phyloP scores from a whole-genome alignment of 1,140 invertebrate species.

The Bombus waltoni region DNA sequence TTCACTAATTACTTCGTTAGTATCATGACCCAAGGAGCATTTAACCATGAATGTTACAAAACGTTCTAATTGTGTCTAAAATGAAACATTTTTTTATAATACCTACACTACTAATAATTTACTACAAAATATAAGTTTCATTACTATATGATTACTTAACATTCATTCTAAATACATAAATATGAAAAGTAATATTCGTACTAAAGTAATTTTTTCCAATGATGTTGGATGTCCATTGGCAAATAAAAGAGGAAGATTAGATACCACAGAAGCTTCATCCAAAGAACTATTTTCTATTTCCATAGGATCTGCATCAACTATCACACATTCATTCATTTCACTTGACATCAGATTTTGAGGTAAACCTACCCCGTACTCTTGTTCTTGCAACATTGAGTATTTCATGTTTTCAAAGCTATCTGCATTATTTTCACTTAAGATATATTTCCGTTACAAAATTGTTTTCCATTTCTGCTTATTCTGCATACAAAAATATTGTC shows the following conservation, averaged over 20 bases:
- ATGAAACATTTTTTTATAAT: slow-evolving; percentile 42
- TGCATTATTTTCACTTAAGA: slow-evolving; percentile 46
- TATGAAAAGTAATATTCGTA: slow-evolving; percentile 52
- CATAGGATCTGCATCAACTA: slow-evolving; percentile 71
- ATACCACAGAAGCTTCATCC: slow-evolving; percentile 83
- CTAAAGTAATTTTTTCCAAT: slow-evolving; percentile 85
- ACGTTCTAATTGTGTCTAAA: slow-evolving; percentile 84
- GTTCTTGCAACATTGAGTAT: slow-evolving; percentile 77
- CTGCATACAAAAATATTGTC: neutral
- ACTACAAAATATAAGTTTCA: neutral
- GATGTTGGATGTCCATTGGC: slow-evolving; percentile 88
- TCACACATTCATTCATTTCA: slow-evolving; percentile 73
- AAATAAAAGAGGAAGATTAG: slow-evolving; percentile 87
- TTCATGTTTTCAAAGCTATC: slow-evolving; percentile 76
- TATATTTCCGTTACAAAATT: neutral
- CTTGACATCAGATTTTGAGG: slow-evolving; percentile 70
- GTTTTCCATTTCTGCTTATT: neutral
- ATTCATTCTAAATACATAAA: neutral
- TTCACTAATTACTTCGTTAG: slow-evolving; percentile 83
- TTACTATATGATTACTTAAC: neutral
- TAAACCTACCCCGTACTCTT: slow-evolving; percentile 74
- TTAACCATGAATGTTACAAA: slow-evolving; percentile 90
- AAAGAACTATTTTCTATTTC: slow-evolving; percentile 64
- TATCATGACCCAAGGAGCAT: slow-evolving; percentile 87
- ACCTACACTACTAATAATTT: neutral